Evolutionary conservation across 2,113 vertebrate genomes (phyloP), one percentile per base, ranked within the genome.

Genomic region (Dasypus novemcinctus): DNA sequence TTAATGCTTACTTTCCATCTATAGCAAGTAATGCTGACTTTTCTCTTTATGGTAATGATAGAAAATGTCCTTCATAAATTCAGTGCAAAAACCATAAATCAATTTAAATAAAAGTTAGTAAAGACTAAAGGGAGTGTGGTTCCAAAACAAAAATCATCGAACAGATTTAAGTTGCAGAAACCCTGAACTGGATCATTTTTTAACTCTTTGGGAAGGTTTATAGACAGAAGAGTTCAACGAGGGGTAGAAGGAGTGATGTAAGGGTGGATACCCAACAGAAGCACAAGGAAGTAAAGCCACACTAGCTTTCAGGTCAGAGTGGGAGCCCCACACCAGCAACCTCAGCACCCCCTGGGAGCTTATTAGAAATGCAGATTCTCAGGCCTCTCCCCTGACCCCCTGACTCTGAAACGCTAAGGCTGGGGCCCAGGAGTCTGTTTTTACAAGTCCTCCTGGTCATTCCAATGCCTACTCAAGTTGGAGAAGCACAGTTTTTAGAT

Each of bases 21-120:
- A 75, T 87, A 81, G 69, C 64, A 78, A 83, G 82, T 7, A 63
- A 93, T 96, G 87, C 46, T 92, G 95, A 95, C n/a, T 78, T 93
- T 95, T 84, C 69, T 92, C 79, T 76, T 91, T 95, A 83, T 8
- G 57, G 52, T 66, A 81, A 64, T 49, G 80, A 87, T 59, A 76
- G 64, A 87, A 95, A 84, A 49, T 71, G 83, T 91, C n/a, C 64
- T 89, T 93, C 93, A 69, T 93, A 54, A 91, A 72, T 87, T 18
- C 52, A 90, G 17, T 13, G 18, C 64, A 33, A 27, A 27, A 59
- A 79, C 49, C 74, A 52, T 61, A 91, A 80, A 91, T 20, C 17
- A 33, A 95, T 87, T 81, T 90, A 94, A 79, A 86, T 69, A 89
- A 87, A 87, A 95, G 57, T 36, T 64, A 52, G 76, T 57, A 68